Conservation (phyloP, 2,113 vertebrate genomes). For the Tretioscincus oriximinensis region DNA sequence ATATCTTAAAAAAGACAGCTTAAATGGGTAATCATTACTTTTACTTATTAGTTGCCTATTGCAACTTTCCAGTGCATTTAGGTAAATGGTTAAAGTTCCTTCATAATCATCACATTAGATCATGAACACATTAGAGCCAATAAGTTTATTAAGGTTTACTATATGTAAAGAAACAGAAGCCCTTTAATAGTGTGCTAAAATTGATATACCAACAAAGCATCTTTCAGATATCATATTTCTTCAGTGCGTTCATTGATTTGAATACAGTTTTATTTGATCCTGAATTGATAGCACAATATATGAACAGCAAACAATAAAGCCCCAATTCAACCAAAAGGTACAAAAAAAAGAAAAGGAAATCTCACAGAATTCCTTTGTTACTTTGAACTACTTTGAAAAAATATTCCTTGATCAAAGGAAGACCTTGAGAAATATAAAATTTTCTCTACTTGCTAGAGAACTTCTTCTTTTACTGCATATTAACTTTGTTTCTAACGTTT, state of each 20-base stretch:
- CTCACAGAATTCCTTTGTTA: too few relatives aligned
- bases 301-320: background rate
- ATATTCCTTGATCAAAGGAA: too few relatives aligned
- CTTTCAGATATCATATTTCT: background rate
- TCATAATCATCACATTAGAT: constrained; percentile 26
- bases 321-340: background rate
- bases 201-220: background rate
- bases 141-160: background rate
- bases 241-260: background rate
- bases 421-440: too few relatives aligned
- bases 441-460: too few relatives aligned
- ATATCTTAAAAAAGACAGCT: constrained; percentile 22
- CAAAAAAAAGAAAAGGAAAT: background rate
- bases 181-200: background rate
- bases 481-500: too few relatives aligned
- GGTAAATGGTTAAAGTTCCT: background rate
- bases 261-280: background rate
- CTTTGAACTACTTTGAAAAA: too few relatives aligned
- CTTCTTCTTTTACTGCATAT: too few relatives aligned
- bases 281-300: background rate
- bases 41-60: constrained; percentile 18
- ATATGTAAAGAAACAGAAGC: background rate
- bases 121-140: constrained; percentile 8
- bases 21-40: background rate
- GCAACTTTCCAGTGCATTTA: constrained; percentile 1